Percentiles rank a stretch among this genome's conserved stretches.
Conservation (phyloP, 1,140 invertebrate species). For the Paramacrobiotus metropolitanus region DNA sequence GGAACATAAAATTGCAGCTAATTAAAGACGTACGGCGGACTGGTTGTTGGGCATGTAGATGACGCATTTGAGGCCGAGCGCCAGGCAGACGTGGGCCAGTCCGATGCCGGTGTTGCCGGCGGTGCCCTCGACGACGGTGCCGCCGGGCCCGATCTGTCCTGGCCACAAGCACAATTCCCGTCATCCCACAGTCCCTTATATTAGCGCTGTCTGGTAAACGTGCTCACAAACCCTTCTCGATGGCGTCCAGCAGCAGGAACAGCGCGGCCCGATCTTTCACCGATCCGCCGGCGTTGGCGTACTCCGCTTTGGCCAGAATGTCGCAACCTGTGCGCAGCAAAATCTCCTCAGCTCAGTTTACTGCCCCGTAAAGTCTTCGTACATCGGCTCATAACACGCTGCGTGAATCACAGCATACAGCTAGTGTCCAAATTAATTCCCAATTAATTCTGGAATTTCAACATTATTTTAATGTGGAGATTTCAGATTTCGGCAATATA, state of each 20-base stretch:
- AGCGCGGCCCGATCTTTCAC: slow-evolving; percentile 24
- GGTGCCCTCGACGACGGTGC: slow-evolving; percentile 25
- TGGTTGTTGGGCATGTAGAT: slow-evolving; percentile 27
- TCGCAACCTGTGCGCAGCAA: slow-evolving; percentile 18
- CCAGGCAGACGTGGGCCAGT: slow-evolving; percentile 23
- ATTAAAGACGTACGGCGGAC: slow-evolving; percentile 17
- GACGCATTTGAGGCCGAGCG: slow-evolving; percentile 24
- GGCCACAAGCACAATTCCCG: slow-evolving; percentile 21
- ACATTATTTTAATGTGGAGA: no score
- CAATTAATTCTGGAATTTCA: no score
- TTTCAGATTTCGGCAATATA: no score
- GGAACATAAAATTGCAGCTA: not conserved
- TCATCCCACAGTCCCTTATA: slow-evolving; percentile 9
- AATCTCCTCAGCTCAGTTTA: no score
- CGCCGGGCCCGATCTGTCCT: slow-evolving; percentile 19
- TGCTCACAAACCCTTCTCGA: slow-evolving; percentile 16
- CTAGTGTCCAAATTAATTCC: not conserved
- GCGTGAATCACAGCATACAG: not conserved
- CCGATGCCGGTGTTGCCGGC: slow-evolving; percentile 28
- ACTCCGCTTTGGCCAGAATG: slow-evolving; percentile 24
- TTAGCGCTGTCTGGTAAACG: not conserved
- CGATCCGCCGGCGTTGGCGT: slow-evolving; percentile 24
- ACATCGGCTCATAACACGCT: no score
- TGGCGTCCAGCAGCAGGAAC: slow-evolving; percentile 22
- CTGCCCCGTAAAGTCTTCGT: no score